A percentile compares a stretch with the other conserved stretches of the same genome.
Evolutionary conservation across 2,888 invertebrate genomes (phyloP).

Genomic region (Boloria selene): DNA sequence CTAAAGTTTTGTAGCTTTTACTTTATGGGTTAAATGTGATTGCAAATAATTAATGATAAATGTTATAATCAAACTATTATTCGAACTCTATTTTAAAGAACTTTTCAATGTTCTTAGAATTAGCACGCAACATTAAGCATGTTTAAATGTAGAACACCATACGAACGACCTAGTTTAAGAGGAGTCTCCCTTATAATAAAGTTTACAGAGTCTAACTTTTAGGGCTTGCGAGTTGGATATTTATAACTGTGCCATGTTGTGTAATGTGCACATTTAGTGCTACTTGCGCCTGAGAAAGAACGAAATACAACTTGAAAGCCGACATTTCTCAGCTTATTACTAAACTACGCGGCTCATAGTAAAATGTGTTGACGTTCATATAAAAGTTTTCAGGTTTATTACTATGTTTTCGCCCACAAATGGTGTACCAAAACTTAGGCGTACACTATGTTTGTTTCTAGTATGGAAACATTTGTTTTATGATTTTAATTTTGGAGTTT

Average conservation of each 20-base stretch:
- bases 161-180: neutral
- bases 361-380: constrained; percentile 40
- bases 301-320: constrained; percentile 49
- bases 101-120: too few species aligned
- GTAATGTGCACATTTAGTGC: neutral
- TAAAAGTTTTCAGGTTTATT: constrained; percentile 71
- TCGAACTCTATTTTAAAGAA: too few species aligned
- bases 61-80: too few species aligned
- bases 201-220: constrained; percentile 2
- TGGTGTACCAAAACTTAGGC: constrained; percentile 46
- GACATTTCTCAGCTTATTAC: constrained; percentile 69
- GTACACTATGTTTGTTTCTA: constrained; percentile 1
- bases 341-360: constrained; percentile 52
- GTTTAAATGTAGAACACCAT: neutral
- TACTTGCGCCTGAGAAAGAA: neutral
- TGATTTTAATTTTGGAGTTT: constrained; percentile 5
- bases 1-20: too few species aligned
- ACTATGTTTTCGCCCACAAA: constrained; percentile 46
- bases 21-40: too few species aligned
- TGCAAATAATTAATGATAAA: too few species aligned
- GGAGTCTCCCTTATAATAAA: neutral
- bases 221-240: neutral
- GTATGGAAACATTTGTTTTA: constrained; percentile 3
- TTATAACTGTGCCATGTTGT: constrained; percentile 2
- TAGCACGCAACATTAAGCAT: too few species aligned